Evolutionary conservation across 2,113 vertebrate species (phyloP).

Genomic region (Pseudorhombus dupliciocellatus): DNA sequence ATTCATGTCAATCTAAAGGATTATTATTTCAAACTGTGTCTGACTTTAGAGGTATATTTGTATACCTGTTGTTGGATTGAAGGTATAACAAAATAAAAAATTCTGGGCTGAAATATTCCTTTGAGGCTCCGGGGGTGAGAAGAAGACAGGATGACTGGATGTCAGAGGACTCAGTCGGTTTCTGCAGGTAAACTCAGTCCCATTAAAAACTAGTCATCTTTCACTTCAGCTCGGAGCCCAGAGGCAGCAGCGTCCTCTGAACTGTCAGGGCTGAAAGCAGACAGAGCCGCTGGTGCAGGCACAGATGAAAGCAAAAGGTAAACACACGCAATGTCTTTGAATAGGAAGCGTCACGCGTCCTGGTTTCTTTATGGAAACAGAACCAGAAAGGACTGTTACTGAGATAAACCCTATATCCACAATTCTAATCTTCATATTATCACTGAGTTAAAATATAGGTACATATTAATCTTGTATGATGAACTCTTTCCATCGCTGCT

Average conservation of each 20-base stretch:
- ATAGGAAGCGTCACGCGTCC: background rate
- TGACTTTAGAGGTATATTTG: too few species aligned
- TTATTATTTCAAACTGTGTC: too few species aligned
- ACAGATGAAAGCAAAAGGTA: constrained; percentile 41
- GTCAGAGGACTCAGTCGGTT: constrained; percentile 19
- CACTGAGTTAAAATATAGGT: background rate
- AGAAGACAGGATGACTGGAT: constrained; percentile 32
- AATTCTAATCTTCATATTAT: too few species aligned
- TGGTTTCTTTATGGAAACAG: background rate
- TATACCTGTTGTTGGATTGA: too few species aligned
- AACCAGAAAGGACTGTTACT: background rate
- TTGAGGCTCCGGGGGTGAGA: constrained; percentile 16
- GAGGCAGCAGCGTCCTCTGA: constrained; percentile 39
- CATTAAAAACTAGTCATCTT: constrained; percentile 43
- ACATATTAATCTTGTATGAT: background rate
- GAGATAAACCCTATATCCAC: too few species aligned
- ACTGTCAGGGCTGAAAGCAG: constrained; percentile 35
- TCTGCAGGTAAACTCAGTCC: constrained; percentile 32
- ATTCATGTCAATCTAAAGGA: too few species aligned
- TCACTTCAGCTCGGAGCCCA: constrained; percentile 28
- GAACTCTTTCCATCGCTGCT: background rate
- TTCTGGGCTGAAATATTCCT: constrained; percentile 27
- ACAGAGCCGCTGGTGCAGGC: background rate
- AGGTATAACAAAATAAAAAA: background rate
- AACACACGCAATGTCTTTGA: constrained; percentile 5